A percentile compares a stretch with the other conserved stretches of the same genome.
Evolutionary conservation across 2,888 invertebrate species (phyloP).

Genomic region (Acleris cristana): DNA sequence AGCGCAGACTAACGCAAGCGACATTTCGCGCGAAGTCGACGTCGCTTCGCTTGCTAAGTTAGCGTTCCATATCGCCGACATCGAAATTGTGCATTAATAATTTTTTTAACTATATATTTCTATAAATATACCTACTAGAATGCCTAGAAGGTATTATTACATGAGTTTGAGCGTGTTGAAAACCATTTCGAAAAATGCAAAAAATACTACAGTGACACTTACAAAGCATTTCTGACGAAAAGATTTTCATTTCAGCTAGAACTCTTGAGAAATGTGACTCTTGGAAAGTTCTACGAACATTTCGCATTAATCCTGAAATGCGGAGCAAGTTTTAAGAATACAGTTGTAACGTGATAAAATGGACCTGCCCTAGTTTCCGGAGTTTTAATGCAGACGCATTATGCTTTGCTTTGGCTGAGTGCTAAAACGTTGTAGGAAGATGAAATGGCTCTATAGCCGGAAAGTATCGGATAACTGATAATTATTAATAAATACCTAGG

Average conservation of each 20-base stretch:
- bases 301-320: conserved; percentile 50
- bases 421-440: conserved; percentile 5
- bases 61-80: too few species aligned
- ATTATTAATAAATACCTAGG: too few species aligned
- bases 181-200: too few species aligned
- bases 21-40: too few species aligned
- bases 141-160: too few species aligned
- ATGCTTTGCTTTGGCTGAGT: conserved; percentile 40
- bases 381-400: conserved; percentile 47
- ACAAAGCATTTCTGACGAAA: background rate
- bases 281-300: conserved; percentile 42
- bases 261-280: conserved; percentile 25
- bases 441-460: background rate
- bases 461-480: too few species aligned
- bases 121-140: too few species aligned
- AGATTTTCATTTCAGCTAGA: background rate
- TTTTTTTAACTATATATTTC: too few species aligned
- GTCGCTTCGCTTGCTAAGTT: too few species aligned
- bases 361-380: conserved; percentile 58
- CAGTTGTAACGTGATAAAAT: conserved; percentile 58
- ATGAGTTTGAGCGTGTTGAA: too few species aligned
- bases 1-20: too few species aligned
- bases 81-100: too few species aligned
- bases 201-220: background rate
- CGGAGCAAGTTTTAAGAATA: conserved; percentile 50